phyloP scores from a whole-genome alignment of 2,113 vertebrate genomes.

The Pristiophorus japonicus region DNA sequence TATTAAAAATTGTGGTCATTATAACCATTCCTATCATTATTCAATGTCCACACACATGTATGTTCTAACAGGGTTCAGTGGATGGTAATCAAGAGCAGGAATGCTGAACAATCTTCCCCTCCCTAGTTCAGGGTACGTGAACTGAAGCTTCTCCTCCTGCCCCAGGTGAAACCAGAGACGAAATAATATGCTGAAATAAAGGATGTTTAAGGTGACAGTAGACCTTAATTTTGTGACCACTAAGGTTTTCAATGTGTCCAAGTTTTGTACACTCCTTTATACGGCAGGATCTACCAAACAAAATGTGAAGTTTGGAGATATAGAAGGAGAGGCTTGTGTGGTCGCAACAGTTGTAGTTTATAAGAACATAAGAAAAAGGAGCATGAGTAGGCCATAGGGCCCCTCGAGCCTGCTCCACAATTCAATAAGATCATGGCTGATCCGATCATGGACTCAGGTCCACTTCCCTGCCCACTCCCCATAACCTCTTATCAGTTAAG shows the following conservation, averaged over 20 bases:
- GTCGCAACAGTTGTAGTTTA: too few species aligned
- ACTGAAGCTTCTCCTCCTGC: background rate
- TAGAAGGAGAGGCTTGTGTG: too few species aligned
- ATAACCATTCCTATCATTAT: background rate
- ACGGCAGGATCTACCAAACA: too few species aligned
- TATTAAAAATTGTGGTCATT: background rate
- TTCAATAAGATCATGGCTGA: too few species aligned
- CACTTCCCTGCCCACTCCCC: too few species aligned
- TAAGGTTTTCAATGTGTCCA: background rate
- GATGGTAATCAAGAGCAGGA: background rate
- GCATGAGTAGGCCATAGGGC: too few species aligned
- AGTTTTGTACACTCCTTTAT: background rate
- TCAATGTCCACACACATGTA: background rate
- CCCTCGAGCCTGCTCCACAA: too few species aligned
- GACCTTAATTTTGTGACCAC: background rate
- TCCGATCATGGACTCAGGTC: too few species aligned
- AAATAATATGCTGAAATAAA: background rate
- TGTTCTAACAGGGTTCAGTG: background rate
- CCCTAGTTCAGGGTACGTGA: background rate
- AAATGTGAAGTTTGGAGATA: too few species aligned
- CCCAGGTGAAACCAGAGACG: background rate
- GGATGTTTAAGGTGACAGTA: background rate
- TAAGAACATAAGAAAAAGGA: too few species aligned
- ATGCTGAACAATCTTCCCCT: background rate
- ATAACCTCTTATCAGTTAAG: too few species aligned